Evolutionary conservation across 2,888 invertebrate species (phyloP), one percentile per base, ranked within the genome.

Genomic region (Yponomeuta malinellus): DNA sequence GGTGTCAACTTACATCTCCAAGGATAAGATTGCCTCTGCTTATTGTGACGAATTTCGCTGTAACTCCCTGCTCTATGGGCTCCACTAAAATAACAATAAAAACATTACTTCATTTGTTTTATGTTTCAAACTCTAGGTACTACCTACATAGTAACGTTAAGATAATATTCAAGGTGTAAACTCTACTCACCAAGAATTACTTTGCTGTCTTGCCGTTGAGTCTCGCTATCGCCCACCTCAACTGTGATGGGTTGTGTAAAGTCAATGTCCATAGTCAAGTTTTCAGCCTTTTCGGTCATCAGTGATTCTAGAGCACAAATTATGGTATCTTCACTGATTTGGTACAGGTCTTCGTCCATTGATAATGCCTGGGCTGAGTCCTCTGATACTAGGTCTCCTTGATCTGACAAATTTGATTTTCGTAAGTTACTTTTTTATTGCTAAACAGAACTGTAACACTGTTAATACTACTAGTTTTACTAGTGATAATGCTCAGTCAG

Each of bases 241-340:
- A 92, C 87, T 43, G 89, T 88, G 48, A 92, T 83, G 0, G 88
- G 85, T 33, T 83, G 78, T 12, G 87, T 90, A 70, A 82, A 89
- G 72, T 92, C 89, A 63, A 91, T 80, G 71, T 88, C 86, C 70
- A 83, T 85, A 12, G 52, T 59, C 52, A 59, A 8, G 15, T 59
- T 15, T 15, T 59, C 52, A 59, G 52, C 52, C 71, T 87, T 79
- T 48, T 84, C 86, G 8, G 86, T 80, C 73, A 88, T 88, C 10
- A 89, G 86, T 0, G 85, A 82, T 70, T 90, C 90, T 33, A 92
- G 76, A 2, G 86, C 86, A 73, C 84, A 84, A 0, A 92, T 80
- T 72, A 91, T 88, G 31, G 86, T 88, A 73, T 90, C 89, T 73
- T 91, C 90, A 72, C 88, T 90, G 48, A 90, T 87, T 71, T 88